Base-by-base conservation (phyloP, 2,113 vertebrate genomes). In the Bos indicus region DNA sequence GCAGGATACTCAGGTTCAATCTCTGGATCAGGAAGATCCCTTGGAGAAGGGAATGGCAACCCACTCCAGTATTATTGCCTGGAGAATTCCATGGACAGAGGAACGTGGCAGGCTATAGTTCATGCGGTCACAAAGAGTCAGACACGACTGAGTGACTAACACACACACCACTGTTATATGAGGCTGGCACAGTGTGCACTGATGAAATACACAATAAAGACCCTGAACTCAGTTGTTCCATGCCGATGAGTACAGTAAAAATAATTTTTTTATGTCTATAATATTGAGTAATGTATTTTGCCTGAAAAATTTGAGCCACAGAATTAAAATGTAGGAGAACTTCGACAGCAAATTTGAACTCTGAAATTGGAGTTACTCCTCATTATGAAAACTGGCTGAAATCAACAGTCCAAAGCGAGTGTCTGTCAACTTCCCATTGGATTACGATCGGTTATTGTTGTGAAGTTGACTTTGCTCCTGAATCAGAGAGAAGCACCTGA, bases 281-380 rank as follows among this genome's bases (percentile, higher is more conserved):
- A 90, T n/a, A 78, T 52, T 6, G 23, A 85, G n/a, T 67, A 97
- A 51, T 94, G 26, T 36, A 92, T 97, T 98, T 94, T 51, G 74
- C 97, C n/a, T 83, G 78, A 86, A 48, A 93, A 80, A 64, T 30
- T 46, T 23, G 7, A 74, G 19, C 13, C 21, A 52, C 40, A 91
- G 93, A 89, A 81, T 56, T 19, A 56, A 82, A 97, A 92, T 28
- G 30, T 4, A 80, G 84, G 25, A 71, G 96, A 97, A 71, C 0
- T 28, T n/a, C 90, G 74, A 89, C 90, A 43, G 12, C 19, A 97
- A 92, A 95, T 87, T 94, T 94, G 77, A 62, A 54, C 12, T 67
- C 81, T 91, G 94, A 85, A 85, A 54, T 90, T 30, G 28, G 40
- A 95, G n/a, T 36, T 83, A n/a, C 6, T 28, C 26, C 82, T 95